These are phyloP conservation scores for Dromius quadrimaculatus DNA, from an alignment of 2,888 invertebrate genomes.

Conservation along the genomic window DNA sequence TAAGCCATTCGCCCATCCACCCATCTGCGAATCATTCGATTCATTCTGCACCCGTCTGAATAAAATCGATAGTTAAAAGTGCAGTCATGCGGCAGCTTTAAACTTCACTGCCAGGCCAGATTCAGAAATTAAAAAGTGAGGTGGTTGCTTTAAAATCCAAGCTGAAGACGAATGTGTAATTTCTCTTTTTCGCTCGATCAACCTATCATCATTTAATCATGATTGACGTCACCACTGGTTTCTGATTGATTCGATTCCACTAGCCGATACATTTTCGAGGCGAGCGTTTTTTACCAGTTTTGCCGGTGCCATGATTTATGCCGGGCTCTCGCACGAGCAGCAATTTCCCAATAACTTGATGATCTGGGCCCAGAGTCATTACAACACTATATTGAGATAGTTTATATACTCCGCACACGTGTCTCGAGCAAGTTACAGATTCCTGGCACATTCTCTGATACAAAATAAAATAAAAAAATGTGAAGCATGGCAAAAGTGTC, in stretches of 20 bases:
- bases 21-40: conserved; percentile 16
- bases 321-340: conserved; percentile 23
- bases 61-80: conserved; percentile 42
- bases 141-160: not conserved
- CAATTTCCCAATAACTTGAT: conserved; percentile 27
- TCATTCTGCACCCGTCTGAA: conserved; percentile 41
- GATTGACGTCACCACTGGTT: conserved; percentile 45
- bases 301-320: conserved; percentile 43
- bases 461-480: conserved; percentile 33
- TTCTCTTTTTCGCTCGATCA: conserved; percentile 44
- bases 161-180: conserved; percentile 39
- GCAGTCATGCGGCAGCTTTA: conserved; percentile 9
- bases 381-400: conserved; percentile 24
- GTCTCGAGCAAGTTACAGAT: conserved; percentile 16
- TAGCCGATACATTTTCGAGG: conserved; percentile 43
- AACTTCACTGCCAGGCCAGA: not conserved
- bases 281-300: conserved; percentile 44
- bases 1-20: conserved; percentile 8
- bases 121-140: conserved; percentile 14
- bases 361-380: conserved; percentile 18
- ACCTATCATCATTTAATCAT: conserved; percentile 50
- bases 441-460: conserved; percentile 32
- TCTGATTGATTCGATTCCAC: conserved; percentile 49
- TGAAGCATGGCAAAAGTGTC: conserved; percentile 5
- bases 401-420: conserved; percentile 5